These are phyloP conservation scores for Pollachius pollachius DNA, from an alignment of 2,113 vertebrate species.

Conservation along the genomic window DNA sequence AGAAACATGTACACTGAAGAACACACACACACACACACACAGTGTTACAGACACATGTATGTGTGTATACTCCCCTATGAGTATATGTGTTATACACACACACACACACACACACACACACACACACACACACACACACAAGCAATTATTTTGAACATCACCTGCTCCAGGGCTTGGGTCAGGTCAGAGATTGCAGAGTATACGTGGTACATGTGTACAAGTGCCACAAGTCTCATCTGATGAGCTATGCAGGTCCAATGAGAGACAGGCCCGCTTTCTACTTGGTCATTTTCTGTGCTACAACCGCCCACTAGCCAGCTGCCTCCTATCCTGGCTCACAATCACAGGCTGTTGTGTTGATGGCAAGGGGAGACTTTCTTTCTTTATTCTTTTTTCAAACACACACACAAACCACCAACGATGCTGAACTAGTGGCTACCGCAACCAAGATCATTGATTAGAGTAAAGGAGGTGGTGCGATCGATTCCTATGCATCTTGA, in stretches of 20 bases:
- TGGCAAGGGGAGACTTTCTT: slow-evolving; percentile 3
- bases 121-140: background rate
- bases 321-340: slow-evolving; percentile 40
- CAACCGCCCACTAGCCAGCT: slow-evolving; percentile 42
- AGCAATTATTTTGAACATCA: slow-evolving; percentile 28
- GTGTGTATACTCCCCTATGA: background rate
- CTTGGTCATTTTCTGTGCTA: slow-evolving; percentile 17
- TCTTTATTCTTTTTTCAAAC: slow-evolving; percentile 1
- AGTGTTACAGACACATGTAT: background rate
- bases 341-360: slow-evolving; percentile 25
- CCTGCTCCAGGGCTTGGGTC: slow-evolving; percentile 38
- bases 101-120: too few species aligned
- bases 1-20: background rate
- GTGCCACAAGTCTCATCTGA: slow-evolving; percentile 20
- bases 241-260: slow-evolving; percentile 25
- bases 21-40: background rate
- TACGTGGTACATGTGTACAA: slow-evolving; percentile 11
- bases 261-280: slow-evolving; percentile 17
- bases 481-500: background rate
- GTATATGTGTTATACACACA: too few species aligned
- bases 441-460: slow-evolving; percentile 4
- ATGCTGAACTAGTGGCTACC: too few species aligned
- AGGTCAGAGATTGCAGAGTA: slow-evolving; percentile 18
- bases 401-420: slow-evolving; percentile 18
- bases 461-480: background rate